Conservation (phyloP, 2,888 invertebrate species). For the Dione vanillae region DNA sequence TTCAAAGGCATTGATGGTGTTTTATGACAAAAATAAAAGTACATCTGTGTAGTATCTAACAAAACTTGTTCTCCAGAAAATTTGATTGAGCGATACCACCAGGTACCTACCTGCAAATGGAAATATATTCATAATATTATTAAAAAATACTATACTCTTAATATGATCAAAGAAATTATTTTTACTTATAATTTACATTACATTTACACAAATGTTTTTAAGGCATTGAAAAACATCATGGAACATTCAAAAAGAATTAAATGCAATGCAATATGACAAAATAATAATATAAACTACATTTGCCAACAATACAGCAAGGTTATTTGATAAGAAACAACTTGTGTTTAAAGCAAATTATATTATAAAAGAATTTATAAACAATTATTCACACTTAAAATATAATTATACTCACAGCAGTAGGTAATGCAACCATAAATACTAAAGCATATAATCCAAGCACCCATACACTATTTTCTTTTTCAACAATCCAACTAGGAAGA, state of each 20-base stretch:
- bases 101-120: conserved; percentile 89
- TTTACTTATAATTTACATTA: too few species aligned
- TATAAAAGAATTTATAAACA: background rate
- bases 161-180: background rate
- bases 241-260: too few species aligned
- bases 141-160: background rate
- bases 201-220: too few species aligned
- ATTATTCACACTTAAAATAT: background rate
- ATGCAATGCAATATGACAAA: background rate
- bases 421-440: conserved; percentile 98
- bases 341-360: background rate
- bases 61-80: conserved; percentile 99
- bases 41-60: conserved; percentile 98
- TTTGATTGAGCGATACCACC: conserved; percentile 99
- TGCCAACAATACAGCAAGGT: background rate
- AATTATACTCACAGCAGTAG: conserved; percentile 87
- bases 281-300: background rate
- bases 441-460: conserved; percentile 97
- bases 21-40: conserved; percentile 97
- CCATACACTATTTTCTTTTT: conserved; percentile 99
- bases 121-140: background rate
- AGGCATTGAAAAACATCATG: too few species aligned
- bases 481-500: conserved; percentile 99
- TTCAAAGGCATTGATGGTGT: conserved; percentile 98
- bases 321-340: background rate